A percentile compares a stretch with the other conserved stretches of the same genome.
Conservation (phyloP, 2,113 vertebrate species). For the Alethe diademata region DNA sequence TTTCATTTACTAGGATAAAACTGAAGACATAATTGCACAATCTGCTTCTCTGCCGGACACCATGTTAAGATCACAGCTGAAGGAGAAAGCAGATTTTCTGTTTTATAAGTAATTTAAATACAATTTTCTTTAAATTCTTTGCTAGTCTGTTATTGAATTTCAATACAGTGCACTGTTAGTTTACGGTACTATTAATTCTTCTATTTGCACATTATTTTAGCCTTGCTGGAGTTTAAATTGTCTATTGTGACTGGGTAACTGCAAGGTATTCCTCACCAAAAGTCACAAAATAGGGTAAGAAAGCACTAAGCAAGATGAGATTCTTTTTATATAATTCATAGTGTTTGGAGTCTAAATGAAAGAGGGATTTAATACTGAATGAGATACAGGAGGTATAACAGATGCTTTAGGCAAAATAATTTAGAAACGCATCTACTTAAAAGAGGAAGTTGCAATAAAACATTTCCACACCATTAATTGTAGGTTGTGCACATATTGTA, state of each 20-base stretch:
- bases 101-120: background rate
- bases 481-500: slow-evolving; percentile 32
- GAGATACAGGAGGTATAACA: slow-evolving; percentile 13
- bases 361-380: background rate
- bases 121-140: background rate
- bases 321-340: background rate
- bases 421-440: slow-evolving; percentile 47
- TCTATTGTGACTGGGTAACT: background rate
- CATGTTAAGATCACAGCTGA: background rate
- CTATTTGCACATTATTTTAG: background rate
- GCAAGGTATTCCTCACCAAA: background rate
- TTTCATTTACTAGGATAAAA: background rate
- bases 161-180: background rate
- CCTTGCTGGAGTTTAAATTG: background rate
- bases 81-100: background rate
- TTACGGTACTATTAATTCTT: background rate
- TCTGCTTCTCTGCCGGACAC: background rate
- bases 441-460: slow-evolving; percentile 20
- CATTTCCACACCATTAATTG: slow-evolving; percentile 39
- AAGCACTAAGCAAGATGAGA: background rate
- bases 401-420: slow-evolving; percentile 46
- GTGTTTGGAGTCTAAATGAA: background rate
- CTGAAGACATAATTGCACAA: background rate
- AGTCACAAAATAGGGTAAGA: background rate
- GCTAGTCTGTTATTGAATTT: accelerated